phyloP scores from a whole-genome alignment of 64 coral and sea anemone genomes.

The Porites lutea region DNA sequence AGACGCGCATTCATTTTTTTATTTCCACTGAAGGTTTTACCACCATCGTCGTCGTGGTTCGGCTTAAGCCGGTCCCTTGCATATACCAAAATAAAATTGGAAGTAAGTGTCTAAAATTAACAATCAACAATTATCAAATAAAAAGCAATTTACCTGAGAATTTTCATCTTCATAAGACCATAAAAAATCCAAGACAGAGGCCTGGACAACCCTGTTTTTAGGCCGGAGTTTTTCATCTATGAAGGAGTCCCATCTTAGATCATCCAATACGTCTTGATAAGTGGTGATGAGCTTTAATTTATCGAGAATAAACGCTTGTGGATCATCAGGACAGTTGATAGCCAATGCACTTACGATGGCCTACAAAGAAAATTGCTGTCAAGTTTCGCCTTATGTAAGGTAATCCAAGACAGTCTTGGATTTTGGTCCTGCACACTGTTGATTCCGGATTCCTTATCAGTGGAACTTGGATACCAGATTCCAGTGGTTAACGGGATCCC shows the following conservation, averaged over 20 bases:
- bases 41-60: too few species aligned
- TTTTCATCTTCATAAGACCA: conserved; percentile 99
- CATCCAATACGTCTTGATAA: conserved; percentile 72
- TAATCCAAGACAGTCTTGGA: too few species aligned
- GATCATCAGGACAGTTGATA: conserved; percentile 90
- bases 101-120: too few species aligned
- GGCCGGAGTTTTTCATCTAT: conserved; percentile 72
- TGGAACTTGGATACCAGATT: too few species aligned
- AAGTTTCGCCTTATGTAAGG: too few species aligned
- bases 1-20: too few species aligned
- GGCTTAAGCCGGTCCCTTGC: too few species aligned
- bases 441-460: too few species aligned
- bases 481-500: too few species aligned
- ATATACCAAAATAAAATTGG: too few species aligned
- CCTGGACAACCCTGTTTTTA: conserved; percentile 71
- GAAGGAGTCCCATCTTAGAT: conserved; percentile 95
- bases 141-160: conserved; percentile 76
- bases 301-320: conserved; percentile 86
- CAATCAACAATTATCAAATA: not conserved
- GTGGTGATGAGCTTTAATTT: conserved; percentile 75
- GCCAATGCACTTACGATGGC: conserved; percentile 90
- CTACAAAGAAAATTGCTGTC: conserved; percentile 12
- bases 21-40: too few species aligned
- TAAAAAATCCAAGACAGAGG: conserved; percentile 75
- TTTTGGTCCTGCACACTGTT: too few species aligned